Conservation (phyloP, 2,888 invertebrate genomes). For the Drosophila colorata region DNA sequence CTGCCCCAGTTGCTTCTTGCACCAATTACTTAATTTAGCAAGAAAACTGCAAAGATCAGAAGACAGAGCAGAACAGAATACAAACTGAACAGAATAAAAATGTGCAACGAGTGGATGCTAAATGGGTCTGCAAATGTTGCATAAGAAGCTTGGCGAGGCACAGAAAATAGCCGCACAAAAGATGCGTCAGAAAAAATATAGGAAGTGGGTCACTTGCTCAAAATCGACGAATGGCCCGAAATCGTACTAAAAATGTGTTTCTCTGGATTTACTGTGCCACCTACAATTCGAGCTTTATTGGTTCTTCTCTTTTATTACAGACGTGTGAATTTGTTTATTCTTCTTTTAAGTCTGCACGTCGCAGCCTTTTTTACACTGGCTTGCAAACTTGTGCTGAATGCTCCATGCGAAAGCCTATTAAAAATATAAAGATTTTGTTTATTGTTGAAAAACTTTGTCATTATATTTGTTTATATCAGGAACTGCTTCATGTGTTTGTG, state of each 20-base stretch:
- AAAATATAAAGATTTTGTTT: too few species aligned
- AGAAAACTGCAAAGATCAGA: conserved; percentile 63
- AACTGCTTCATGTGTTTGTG: too few species aligned
- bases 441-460: too few species aligned
- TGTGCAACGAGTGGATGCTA: conserved; percentile 20
- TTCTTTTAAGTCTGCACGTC: background rate
- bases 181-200: conserved; percentile 21
- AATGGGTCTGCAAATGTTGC: conserved; percentile 67
- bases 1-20: conserved; percentile 54
- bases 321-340: background rate
- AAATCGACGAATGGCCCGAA: background rate
- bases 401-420: too few species aligned
- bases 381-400: background rate
- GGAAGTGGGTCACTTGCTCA: conserved; percentile 61
- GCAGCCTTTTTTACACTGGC: background rate
- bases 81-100: conserved; percentile 11
- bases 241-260: background rate
- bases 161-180: conserved; percentile 10
- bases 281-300: conserved; percentile 2
- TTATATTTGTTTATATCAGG: too few species aligned
- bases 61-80: background rate
- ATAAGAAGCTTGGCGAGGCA: conserved; percentile 49
- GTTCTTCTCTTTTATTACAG: background rate
- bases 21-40: conserved; percentile 78
- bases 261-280: conserved; percentile 1